Percentiles rank a stretch among this genome's conserved stretches.
These are phyloP conservation scores for Mallotus villosus DNA, from an alignment of 2,797 vertebrate species.

Conservation along the genomic window DNA sequence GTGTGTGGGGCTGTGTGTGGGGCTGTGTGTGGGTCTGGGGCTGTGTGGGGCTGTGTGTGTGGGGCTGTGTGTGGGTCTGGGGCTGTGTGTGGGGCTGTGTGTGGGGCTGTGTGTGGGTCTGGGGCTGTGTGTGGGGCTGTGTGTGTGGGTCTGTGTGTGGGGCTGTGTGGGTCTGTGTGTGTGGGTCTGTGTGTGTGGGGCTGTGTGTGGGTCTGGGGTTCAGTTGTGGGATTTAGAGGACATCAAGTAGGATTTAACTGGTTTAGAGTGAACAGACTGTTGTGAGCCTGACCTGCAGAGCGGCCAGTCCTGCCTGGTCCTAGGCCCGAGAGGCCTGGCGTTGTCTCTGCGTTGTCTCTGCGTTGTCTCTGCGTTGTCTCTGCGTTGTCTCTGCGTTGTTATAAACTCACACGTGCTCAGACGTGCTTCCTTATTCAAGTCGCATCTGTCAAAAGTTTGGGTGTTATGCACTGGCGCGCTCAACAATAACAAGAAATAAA, in stretches of 20 bases:
- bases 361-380: too few relatives aligned
- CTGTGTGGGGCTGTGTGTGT: conserved; percentile 46
- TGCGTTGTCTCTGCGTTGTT: conserved; percentile 39
- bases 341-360: conserved; percentile 42
- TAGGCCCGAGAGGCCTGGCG: not conserved
- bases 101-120: conserved; percentile 41
- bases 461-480: conserved; percentile 30
- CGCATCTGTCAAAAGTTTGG: conserved; percentile 42
- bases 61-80: conserved; percentile 38
- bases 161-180: conserved; percentile 48
- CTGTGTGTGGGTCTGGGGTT: conserved; percentile 38
- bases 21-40: conserved; percentile 43
- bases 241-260: not conserved
- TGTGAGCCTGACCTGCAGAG: conserved; percentile 43
- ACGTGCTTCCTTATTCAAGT: conserved; percentile 44
- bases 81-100: conserved; percentile 45
- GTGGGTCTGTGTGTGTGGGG: conserved; percentile 36
- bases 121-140: conserved; percentile 38
- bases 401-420: too few relatives aligned
- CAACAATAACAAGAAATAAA: conserved; percentile 37
- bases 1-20: conserved; percentile 32
- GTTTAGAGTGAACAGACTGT: not conserved
- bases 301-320: conserved; percentile 22
- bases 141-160: conserved; percentile 24
- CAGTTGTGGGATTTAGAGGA: not conserved